Evolutionary conservation across 2,797 vertebrate species (phyloP).

Genomic region (Rhinoraja longicauda): DNA sequence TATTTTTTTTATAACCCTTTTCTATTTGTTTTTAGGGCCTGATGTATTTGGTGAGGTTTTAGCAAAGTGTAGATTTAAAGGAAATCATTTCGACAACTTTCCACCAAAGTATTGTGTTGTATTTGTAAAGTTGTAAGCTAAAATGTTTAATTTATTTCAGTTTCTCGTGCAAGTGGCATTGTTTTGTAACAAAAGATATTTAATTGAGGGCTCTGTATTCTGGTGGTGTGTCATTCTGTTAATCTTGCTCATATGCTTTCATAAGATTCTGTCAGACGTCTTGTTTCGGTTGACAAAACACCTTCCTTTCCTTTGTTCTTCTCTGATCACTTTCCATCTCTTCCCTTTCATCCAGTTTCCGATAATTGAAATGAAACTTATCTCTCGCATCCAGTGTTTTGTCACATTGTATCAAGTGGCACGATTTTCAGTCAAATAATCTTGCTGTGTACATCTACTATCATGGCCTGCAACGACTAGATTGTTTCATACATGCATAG

Average conservation of each 20-base stretch:
- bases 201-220: background rate
- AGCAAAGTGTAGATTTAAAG: background rate
- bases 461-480: constrained; percentile 97
- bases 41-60: constrained; percentile 4
- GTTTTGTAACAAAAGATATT: background rate
- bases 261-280: constrained; percentile 44
- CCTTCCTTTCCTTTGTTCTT: constrained; percentile 51
- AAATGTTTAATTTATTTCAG: background rate
- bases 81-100: background rate
- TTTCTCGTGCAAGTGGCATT: background rate
- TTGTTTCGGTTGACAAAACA: constrained; percentile 49
- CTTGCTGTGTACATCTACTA: constrained; percentile 99
- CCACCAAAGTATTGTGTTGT: background rate
- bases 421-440: constrained; percentile 99
- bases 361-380: constrained; percentile 94
- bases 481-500: constrained; percentile 85
- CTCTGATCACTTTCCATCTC: constrained; percentile 50
- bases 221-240: constrained; percentile 42
- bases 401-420: constrained; percentile 99
- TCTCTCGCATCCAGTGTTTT: constrained; percentile 99
- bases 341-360: constrained; percentile 50
- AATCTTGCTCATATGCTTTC: constrained; percentile 57
- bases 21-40: background rate
- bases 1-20: background rate
- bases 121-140: background rate